Evolutionary conservation across 2,888 invertebrate genomes (phyloP).

Genomic region (Coenonympha arcania): DNA sequence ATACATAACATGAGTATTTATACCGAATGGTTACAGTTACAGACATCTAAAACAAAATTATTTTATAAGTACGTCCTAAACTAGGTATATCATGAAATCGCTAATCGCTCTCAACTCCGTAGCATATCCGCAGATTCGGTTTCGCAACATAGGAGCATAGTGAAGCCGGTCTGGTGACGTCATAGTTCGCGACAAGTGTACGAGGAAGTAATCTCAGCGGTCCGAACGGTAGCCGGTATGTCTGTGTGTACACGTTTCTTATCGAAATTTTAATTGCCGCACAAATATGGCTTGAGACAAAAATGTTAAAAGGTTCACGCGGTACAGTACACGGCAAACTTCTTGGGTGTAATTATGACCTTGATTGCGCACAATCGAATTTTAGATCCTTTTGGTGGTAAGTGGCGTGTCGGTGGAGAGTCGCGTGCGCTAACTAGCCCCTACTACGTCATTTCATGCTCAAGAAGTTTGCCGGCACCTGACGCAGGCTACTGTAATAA

Average conservation of each 20-base stretch:
- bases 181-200: conserved; percentile 28
- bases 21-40: too few relatives aligned
- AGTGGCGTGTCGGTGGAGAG: too few relatives aligned
- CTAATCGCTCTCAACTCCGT: background rate
- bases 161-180: conserved; percentile 35
- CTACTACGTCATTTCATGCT: too few relatives aligned
- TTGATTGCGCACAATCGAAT: too few relatives aligned
- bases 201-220: conserved; percentile 12
- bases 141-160: conserved; percentile 55
- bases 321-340: background rate
- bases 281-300: conserved; percentile 4
- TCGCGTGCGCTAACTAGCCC: too few relatives aligned
- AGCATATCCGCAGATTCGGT: conserved; percentile 40
- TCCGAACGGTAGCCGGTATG: background rate
- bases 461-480: too few relatives aligned
- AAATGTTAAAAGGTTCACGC: background rate
- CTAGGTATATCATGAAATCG: background rate
- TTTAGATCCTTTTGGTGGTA: too few relatives aligned
- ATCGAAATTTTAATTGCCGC: conserved; percentile 15
- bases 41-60: too few relatives aligned
- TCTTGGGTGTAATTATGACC: background rate
- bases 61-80: too few relatives aligned
- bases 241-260: conserved; percentile 5
- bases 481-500: too few relatives aligned
- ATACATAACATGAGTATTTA: too few relatives aligned